phyloP scores from a whole-genome alignment of 92 coral and sea anemone species.

The Porites evermanni region DNA sequence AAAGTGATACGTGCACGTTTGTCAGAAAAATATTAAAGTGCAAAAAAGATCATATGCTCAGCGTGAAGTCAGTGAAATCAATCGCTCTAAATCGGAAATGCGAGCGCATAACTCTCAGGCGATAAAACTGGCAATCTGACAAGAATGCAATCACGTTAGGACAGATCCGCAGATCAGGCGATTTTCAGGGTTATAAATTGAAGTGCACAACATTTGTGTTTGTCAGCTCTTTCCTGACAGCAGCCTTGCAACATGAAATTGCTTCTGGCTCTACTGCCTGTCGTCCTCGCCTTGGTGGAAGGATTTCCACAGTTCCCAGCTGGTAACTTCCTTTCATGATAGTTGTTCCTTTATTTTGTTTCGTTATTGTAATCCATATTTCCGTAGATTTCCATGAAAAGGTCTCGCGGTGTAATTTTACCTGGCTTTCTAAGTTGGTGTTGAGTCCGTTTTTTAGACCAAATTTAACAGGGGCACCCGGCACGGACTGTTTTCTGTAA shows the following conservation, averaged over 20 bases:
- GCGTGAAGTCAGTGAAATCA: neutral
- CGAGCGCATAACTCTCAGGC: neutral
- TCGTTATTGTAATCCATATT: neutral
- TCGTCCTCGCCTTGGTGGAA: slow-evolving; percentile 11
- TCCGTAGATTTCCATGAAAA: neutral
- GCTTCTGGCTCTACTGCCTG: neutral
- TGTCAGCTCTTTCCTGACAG: neutral
- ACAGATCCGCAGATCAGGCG: slow-evolving; percentile 4
- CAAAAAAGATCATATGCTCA: neutral
- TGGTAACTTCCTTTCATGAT: neutral
- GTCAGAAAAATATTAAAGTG: too few species aligned
- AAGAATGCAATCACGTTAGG: neutral
- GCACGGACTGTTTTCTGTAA: too few species aligned
- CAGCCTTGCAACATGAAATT: slow-evolving; percentile 32
- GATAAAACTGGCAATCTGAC: neutral
- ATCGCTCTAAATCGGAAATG: neutral
- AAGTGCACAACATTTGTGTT: neutral
- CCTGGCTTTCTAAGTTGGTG: too few species aligned
- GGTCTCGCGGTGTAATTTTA: too few species aligned
- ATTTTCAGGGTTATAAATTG: slow-evolving; percentile 17
- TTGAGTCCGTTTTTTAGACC: too few species aligned
- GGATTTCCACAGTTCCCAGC: slow-evolving; percentile 27
- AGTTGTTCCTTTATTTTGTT: neutral
- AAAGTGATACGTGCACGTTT: too few species aligned
- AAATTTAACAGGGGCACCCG: too few species aligned